phyloP scores from a whole-genome alignment of 2,888 invertebrate genomes.

The Stenichneumon culpator region DNA sequence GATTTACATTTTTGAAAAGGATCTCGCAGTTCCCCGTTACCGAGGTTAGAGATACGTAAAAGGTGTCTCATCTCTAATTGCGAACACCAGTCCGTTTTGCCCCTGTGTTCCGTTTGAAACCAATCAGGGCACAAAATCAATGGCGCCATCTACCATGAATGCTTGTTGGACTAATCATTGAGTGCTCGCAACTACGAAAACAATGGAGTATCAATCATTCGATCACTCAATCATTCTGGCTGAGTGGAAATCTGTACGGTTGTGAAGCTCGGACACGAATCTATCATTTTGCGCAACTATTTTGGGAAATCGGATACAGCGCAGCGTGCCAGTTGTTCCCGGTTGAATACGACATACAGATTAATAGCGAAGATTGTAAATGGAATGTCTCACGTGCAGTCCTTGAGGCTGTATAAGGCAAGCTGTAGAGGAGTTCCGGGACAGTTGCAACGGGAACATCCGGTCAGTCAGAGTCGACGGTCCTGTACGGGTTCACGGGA shows the following conservation, averaged over 20 bases:
- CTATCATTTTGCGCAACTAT: not conserved
- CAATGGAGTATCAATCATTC: not conserved
- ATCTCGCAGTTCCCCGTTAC: not conserved
- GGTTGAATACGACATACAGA: not conserved
- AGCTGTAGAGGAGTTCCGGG: not conserved
- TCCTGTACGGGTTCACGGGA: constrained; percentile 54
- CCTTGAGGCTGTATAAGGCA: constrained; percentile 23
- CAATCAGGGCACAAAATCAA: not conserved
- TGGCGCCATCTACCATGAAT: not conserved
- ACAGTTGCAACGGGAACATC: constrained; percentile 12
- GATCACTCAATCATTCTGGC: not conserved
- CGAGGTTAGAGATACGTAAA: not conserved
- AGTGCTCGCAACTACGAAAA: not conserved
- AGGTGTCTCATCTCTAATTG: not conserved
- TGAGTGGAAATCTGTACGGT: not conserved
- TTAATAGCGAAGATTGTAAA: not conserved
- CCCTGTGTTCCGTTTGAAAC: not conserved
- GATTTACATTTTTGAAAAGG: too few relatives aligned
- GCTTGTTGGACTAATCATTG: not conserved
- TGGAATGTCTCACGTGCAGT: constrained; percentile 8
- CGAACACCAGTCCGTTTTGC: not conserved
- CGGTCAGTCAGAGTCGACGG: constrained; percentile 50
- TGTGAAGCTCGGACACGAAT: not conserved
- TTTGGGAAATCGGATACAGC: not conserved
- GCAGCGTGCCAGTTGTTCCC: not conserved